phyloP scores from a whole-genome alignment of 2,113 vertebrate species.

The Scopus umbretta region DNA sequence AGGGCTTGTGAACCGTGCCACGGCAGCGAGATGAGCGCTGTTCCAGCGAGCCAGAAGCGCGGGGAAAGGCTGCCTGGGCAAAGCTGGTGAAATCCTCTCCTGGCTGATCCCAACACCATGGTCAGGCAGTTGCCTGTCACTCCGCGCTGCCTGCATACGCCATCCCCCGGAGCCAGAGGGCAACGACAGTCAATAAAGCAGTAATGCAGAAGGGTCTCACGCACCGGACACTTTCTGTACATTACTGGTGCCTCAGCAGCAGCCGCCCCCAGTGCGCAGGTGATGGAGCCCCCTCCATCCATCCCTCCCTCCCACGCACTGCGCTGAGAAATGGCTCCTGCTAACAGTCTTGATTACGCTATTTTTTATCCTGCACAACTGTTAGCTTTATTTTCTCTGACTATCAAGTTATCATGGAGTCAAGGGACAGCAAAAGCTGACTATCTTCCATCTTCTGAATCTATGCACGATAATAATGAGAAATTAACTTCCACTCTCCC shows the following conservation, averaged over 20 bases:
- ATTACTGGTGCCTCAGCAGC: background rate
- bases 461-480: background rate
- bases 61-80: background rate
- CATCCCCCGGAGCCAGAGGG: background rate
- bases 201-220: no score
- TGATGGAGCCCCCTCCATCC: background rate
- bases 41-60: no score
- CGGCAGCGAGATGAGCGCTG: accelerated
- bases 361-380: background rate
- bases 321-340: background rate
- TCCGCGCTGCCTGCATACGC: background rate
- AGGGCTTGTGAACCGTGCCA: accelerated
- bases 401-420: background rate
- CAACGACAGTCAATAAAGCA: accelerated
- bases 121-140: background rate
- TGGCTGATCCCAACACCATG: accelerated
- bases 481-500: slow-evolving; percentile 21
- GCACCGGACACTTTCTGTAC: background rate
- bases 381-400: background rate
- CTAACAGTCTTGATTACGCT: background rate
- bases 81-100: background rate
- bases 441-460: background rate
- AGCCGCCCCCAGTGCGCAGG: background rate
- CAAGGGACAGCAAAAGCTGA: background rate
- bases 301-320: background rate